Evolutionary conservation across 2,113 vertebrate species (phyloP).

Genomic region (Antennarius striatus): DNA sequence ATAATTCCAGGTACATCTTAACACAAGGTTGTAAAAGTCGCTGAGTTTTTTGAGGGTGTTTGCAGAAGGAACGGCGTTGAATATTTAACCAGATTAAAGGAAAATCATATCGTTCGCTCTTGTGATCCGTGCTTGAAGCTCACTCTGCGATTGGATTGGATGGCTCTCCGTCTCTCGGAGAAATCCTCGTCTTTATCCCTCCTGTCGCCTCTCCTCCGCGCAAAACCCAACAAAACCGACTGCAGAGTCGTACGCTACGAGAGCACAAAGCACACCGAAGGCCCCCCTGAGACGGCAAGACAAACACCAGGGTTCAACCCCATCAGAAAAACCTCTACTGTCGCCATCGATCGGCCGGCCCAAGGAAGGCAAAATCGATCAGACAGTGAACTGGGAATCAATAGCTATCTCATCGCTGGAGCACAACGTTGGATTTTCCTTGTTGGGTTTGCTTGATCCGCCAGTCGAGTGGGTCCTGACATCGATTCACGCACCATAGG

Average conservation of each 20-base stretch:
- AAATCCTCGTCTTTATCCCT: constrained; percentile 54
- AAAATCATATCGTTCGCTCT: constrained; percentile 47
- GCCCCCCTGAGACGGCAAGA: constrained; percentile 74
- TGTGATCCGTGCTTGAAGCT: constrained; percentile 45
- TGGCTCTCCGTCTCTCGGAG: constrained; percentile 43
- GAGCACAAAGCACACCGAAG: constrained; percentile 66
- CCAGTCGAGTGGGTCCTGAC: constrained; percentile 8
- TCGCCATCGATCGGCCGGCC: constrained; percentile 66
- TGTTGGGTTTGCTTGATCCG: constrained; percentile 61
- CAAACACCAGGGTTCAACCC: constrained; percentile 74
- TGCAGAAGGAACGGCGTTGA: constrained; percentile 24
- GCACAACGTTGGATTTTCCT: constrained; percentile 68
- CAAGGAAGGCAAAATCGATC: constrained; percentile 74
- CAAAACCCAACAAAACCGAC: constrained; percentile 52
- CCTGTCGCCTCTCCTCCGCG: constrained; percentile 26
- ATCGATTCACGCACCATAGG: background rate
- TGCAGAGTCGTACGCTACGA: constrained; percentile 69
- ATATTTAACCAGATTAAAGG: constrained; percentile 54
- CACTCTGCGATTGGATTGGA: constrained; percentile 15
- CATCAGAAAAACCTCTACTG: constrained; percentile 74
- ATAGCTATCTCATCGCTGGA: constrained; percentile 72
- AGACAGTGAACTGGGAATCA: constrained; percentile 75
- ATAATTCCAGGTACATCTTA: constrained; percentile 14
- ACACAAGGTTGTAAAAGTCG: constrained; percentile 10
- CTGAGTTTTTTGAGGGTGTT: constrained; percentile 40